Evolutionary conservation across 2,888 invertebrate genomes (phyloP), one percentile per base, ranked within the genome.

Genomic region (Melangyna quadrimaculata): DNA sequence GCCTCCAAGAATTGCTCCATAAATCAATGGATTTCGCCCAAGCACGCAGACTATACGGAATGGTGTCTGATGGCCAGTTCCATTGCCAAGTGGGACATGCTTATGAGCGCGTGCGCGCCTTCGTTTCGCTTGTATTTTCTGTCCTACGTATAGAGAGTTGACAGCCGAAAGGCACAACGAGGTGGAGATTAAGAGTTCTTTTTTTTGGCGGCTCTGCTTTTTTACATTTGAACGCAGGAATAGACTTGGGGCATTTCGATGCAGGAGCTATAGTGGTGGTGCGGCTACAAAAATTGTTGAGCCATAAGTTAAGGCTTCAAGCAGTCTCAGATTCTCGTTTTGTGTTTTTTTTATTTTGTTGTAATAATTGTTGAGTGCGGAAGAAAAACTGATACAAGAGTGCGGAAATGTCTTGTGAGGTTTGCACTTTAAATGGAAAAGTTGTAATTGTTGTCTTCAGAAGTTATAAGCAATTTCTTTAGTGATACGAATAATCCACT

Each of bases 141-240:
- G 4, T 43, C 17, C 19, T 59, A 7, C 5, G 7, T n/a, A 37
- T 35, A 67, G 17, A 67, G 17, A 40, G 72, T 51, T 84, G 84
- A 84, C 84, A 84, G 84, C 84, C 79, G 80, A 80, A 84, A 80
- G 84, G 75, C 84, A 22, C 83, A 83, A 74, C 74, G 83, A 74
- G 78, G 78, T 78, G 67, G 75, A 79, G 83, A 83, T 83, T 79
- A 73, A 79, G 83, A 74, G 79, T 74, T 79, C 59, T 70, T 63
- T 27, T n/a, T n/a, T 78, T 67, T 27, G 9, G 6, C 43, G 29
- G 53, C 14, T 71, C 71, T 81, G 72, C 61, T 70, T 29, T 43
- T 17, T 55, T 77, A 37, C 57, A 43, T 35, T 63, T 61, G 48
- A 63, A 48, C 69, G 75, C n/a, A n/a, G 53, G 73, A 73, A 70